Conservation (phyloP, 2,113 vertebrate species). For the Neoarius graeffei region DNA sequence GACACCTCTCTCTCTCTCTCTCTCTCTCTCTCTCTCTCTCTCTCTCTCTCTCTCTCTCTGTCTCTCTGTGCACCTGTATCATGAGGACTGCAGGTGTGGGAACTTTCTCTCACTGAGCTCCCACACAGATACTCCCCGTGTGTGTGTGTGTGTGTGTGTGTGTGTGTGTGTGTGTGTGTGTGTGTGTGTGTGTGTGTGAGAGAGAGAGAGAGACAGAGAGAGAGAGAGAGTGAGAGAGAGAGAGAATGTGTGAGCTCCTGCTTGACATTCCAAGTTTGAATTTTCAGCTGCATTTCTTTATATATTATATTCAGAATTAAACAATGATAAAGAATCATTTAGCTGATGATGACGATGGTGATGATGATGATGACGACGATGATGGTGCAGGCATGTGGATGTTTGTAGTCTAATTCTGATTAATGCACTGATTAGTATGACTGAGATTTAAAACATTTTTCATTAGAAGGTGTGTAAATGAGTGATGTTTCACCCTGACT, state of each 20-base stretch:
- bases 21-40: too few relatives aligned
- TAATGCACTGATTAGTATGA: background rate
- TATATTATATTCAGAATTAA: background rate
- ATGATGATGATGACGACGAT: background rate
- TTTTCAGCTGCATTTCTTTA: background rate
- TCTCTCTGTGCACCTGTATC: too few relatives aligned
- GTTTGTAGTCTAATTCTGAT: background rate
- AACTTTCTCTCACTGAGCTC: too few relatives aligned
- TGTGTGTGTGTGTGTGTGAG: too few relatives aligned
- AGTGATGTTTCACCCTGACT: background rate
- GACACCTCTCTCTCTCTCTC: background rate
- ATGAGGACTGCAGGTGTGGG: too few relatives aligned
- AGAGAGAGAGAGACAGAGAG: too few relatives aligned
- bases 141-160: background rate
- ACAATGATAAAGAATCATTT: background rate
- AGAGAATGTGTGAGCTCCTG: background rate
- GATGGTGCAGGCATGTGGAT: background rate
- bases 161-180: background rate
- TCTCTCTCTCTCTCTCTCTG: too few relatives aligned
- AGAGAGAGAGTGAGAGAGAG: background rate
- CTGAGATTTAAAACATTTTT: background rate
- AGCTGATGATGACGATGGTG: background rate
- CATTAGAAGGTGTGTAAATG: background rate
- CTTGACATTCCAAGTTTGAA: background rate
- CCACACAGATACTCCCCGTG: background rate